Conservation (phyloP, 2,797 vertebrate genomes). For the Cryptoblepharus egeriae region DNA sequence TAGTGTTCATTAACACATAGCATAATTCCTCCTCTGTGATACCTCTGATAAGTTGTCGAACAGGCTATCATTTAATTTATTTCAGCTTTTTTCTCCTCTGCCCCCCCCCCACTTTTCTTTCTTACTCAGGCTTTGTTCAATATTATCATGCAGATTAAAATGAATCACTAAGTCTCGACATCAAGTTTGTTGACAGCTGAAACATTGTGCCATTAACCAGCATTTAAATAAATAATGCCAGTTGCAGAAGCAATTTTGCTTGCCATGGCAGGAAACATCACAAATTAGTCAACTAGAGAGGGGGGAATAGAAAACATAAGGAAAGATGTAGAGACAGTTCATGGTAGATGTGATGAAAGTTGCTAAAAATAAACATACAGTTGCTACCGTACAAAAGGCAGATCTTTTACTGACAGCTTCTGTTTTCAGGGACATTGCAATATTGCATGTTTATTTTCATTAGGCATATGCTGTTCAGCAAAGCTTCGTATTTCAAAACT, state of each 20-base stretch:
- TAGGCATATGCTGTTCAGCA: background rate
- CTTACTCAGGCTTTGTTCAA: conserved; percentile 21
- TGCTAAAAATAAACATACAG: conserved; percentile 36
- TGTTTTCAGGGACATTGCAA: background rate
- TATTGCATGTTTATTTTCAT: conserved; percentile 44
- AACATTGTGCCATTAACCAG: conserved; percentile 49
- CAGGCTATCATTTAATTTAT: conserved; percentile 28
- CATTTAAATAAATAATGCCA: conserved; percentile 61
- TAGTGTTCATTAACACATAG: conserved; percentile 3
- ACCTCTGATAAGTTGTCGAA: conserved; percentile 15
- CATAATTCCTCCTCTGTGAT: conserved; percentile 16
- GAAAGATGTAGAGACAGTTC: background rate
- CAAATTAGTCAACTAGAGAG: conserved; percentile 8
- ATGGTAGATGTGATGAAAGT: conserved; percentile 15
- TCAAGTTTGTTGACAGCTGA: conserved; percentile 49
- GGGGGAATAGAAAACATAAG: conserved; percentile 35
- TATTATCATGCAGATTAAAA: conserved; percentile 43
- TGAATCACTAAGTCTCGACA: conserved; percentile 50
- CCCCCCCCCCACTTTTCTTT: background rate
- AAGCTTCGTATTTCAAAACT: conserved; percentile 13
- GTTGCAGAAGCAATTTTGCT: conserved; percentile 41
- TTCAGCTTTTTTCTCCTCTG: background rate
- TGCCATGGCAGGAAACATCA: conserved; percentile 41
- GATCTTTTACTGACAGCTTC: background rate
- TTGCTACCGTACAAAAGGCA: background rate